Conservation (phyloP, 2,888 invertebrate species). For the Troides aeacus region DNA sequence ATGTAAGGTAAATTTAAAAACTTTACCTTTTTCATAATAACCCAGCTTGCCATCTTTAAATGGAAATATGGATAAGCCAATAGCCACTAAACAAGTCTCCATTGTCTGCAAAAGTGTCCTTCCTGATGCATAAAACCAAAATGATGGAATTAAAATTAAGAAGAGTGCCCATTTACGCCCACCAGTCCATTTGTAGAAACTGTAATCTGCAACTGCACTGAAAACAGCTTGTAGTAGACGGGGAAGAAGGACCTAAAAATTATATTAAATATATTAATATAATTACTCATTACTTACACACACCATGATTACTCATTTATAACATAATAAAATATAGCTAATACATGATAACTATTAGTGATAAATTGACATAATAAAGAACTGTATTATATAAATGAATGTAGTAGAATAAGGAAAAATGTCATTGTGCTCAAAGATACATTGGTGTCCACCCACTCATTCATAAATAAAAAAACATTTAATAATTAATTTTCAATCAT, state of each 20-base stretch:
- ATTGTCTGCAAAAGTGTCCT: constrained; percentile 93
- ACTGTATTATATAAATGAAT: too few relatives aligned
- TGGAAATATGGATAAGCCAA: constrained; percentile 90
- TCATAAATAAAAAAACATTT: background rate
- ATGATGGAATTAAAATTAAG: constrained; percentile 90
- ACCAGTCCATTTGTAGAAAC: constrained; percentile 84
- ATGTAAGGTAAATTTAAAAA: background rate
- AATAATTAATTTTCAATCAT: too few relatives aligned
- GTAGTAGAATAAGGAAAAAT: too few relatives aligned
- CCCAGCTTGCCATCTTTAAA: constrained; percentile 75
- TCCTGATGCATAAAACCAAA: constrained; percentile 93
- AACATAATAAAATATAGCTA: too few relatives aligned
- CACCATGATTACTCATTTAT: background rate
- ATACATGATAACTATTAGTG: too few relatives aligned
- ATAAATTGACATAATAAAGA: too few relatives aligned
- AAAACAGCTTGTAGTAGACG: constrained; percentile 90
- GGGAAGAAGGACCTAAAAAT: constrained; percentile 84
- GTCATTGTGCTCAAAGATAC: too few relatives aligned
- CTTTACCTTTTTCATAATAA: constrained; percentile 61
- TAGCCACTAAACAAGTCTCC: constrained; percentile 89
- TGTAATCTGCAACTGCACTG: constrained; percentile 88
- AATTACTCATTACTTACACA: background rate
- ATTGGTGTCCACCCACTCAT: background rate
- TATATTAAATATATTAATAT: background rate
- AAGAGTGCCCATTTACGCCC: constrained; percentile 88